Percentiles rank a stretch among this genome's conserved stretches.
phyloP scores from a whole-genome alignment of 1,140 invertebrate species.

The Octopus sinensis region DNA sequence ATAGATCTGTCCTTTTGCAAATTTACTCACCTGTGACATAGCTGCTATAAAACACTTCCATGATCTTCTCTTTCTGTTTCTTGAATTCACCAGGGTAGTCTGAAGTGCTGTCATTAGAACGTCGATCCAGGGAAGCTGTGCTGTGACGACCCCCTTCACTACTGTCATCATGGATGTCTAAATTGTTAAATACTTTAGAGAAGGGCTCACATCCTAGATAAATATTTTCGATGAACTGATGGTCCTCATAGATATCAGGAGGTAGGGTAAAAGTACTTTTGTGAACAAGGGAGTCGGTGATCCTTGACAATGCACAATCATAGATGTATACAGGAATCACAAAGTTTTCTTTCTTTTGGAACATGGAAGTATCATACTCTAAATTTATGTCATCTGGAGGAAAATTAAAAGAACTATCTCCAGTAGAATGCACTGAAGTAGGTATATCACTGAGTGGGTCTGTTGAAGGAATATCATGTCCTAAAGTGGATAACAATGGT shows the following conservation, averaged over 20 bases:
- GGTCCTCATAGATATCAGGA: constrained; percentile 54
- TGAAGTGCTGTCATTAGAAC: constrained; percentile 38
- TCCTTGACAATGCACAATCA: constrained; percentile 65
- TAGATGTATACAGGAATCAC: constrained; percentile 70
- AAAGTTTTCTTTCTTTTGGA: constrained; percentile 12
- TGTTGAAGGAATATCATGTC: not conserved
- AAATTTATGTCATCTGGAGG: not conserved
- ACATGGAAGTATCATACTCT: not conserved
- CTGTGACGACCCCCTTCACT: constrained; percentile 31
- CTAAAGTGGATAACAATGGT: too few species aligned
- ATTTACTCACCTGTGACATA: constrained; percentile 63
- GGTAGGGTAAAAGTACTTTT: constrained; percentile 51
- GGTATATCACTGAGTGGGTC: not conserved
- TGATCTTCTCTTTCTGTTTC: constrained; percentile 65
- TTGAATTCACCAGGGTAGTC: constrained; percentile 52
- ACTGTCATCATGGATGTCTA: constrained; percentile 26
- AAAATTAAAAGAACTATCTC: not conserved
- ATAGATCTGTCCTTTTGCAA: not conserved
- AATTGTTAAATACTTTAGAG: not conserved
- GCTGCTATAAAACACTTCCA: constrained; percentile 67
- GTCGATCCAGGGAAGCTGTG: constrained; percentile 32
- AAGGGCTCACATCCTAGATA: not conserved
- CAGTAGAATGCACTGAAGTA: not conserved
- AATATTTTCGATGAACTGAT: constrained; percentile 39
- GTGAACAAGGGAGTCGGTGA: constrained; percentile 65